These are phyloP conservation scores for Stenolophus ochropezus DNA, from an alignment of 2,888 invertebrate species.

Conservation along the genomic window DNA sequence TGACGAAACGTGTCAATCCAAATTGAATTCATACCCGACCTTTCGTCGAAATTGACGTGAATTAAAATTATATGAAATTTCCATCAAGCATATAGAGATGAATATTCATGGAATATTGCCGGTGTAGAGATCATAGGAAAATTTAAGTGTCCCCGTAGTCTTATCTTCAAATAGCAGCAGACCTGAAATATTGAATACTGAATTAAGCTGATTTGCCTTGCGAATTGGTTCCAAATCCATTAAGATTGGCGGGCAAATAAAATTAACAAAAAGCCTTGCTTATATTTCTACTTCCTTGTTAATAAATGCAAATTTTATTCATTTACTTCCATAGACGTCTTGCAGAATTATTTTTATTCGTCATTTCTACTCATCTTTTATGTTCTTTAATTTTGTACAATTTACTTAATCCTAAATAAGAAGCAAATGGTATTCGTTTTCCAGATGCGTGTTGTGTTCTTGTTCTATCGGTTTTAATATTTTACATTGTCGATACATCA, in stretches of 20 bases:
- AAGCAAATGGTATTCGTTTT: too few species aligned
- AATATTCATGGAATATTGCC: constrained; percentile 50
- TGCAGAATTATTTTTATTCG: neutral
- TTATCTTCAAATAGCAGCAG: constrained; percentile 34
- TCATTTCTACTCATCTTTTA: neutral
- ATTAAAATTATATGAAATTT: constrained; percentile 55
- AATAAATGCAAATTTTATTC: constrained; percentile 32
- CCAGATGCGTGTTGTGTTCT: too few species aligned
- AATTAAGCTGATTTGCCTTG: constrained; percentile 39
- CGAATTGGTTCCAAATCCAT: constrained; percentile 33
- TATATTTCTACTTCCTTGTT: constrained; percentile 4
- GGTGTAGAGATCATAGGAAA: constrained; percentile 3
- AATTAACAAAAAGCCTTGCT: constrained; percentile 22
- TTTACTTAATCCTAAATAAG: too few species aligned
- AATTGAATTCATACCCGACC: neutral
- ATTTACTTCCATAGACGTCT: neutral
- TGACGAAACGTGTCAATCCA: neutral
- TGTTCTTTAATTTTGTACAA: neutral
- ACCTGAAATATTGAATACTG: constrained; percentile 38
- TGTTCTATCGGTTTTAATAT: neutral
- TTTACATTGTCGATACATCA: constrained; percentile 18
- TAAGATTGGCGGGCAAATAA: constrained; percentile 6
- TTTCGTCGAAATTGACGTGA: neutral
- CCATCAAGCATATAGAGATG: constrained; percentile 28
- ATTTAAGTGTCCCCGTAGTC: constrained; percentile 36